Evolutionary conservation across 2,797 vertebrate species (phyloP).

Genomic region (Diceros bicornis): DNA sequence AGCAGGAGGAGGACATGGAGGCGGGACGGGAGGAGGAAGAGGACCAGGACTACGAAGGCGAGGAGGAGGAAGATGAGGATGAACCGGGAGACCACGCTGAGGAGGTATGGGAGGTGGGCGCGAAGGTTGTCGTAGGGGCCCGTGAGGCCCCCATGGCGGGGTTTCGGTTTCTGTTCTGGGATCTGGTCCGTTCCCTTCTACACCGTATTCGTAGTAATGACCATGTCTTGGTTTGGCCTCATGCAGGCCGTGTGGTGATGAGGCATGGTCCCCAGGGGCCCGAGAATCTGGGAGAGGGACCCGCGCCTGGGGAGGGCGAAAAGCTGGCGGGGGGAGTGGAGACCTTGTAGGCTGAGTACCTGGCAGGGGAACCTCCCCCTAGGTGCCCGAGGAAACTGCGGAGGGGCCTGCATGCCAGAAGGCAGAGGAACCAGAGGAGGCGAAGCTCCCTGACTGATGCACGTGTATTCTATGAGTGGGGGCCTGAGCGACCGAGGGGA

Average conservation of each 20-base stretch:
- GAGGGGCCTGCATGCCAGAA: background rate
- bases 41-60: accelerated
- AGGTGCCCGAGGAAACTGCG: background rate
- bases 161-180: background rate
- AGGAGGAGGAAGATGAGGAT: background rate
- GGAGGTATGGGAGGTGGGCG: background rate
- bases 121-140: accelerated
- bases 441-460: background rate
- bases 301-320: too few relatives aligned
- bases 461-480: background rate
- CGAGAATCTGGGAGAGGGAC: background rate
- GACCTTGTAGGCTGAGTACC: background rate
- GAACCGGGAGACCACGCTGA: background rate
- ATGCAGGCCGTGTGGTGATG: accelerated
- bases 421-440: background rate
- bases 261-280: background rate
- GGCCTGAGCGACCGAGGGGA: accelerated
- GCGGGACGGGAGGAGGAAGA: background rate
- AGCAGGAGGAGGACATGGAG: accelerated
- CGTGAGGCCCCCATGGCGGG: background rate
- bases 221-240: background rate
- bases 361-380: background rate
- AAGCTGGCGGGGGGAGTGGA: background rate
- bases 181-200: background rate
- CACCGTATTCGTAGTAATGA: background rate